Evolutionary conservation across 2,888 invertebrate genomes (phyloP).

Genomic region (Agriotes lineatus): DNA sequence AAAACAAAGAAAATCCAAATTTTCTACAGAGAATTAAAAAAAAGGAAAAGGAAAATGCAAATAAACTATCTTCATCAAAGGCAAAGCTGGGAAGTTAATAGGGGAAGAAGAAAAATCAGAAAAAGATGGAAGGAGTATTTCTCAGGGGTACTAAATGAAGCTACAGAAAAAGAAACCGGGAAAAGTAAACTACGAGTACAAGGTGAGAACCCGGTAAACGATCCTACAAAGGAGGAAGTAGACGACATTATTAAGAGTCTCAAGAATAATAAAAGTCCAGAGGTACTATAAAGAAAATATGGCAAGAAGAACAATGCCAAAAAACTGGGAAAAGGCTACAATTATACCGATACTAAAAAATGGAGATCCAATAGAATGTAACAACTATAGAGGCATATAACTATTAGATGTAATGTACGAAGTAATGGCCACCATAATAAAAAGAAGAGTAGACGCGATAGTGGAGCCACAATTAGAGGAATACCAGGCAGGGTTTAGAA

Average conservation of each 20-base stretch:
- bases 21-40: not conserved
- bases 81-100: not conserved
- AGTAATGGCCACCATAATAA: not conserved
- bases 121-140: not conserved
- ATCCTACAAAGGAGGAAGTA: not conserved
- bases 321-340: not conserved
- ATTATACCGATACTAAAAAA: not conserved
- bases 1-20: not conserved
- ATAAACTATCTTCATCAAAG: not conserved
- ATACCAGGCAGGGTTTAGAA: slow-evolving; percentile 15
- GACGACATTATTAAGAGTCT: not conserved
- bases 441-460: not conserved
- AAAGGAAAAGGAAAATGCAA: not conserved
- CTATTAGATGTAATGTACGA: not conserved
- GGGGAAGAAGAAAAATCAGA: not conserved
- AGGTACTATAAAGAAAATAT: not conserved
- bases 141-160: slow-evolving; percentile 2
- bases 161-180: not conserved
- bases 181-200: not conserved
- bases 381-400: slow-evolving; percentile 7
- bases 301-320: slow-evolving; percentile 3
- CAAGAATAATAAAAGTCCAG: not conserved
- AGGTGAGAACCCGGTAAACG: not conserved
- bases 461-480: not conserved
- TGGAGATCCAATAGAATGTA: slow-evolving; percentile 6